A percentile compares a stretch with the other conserved stretches of the same genome.
Conservation (phyloP, 2,797 vertebrate species). For the Characodon lateralis region DNA sequence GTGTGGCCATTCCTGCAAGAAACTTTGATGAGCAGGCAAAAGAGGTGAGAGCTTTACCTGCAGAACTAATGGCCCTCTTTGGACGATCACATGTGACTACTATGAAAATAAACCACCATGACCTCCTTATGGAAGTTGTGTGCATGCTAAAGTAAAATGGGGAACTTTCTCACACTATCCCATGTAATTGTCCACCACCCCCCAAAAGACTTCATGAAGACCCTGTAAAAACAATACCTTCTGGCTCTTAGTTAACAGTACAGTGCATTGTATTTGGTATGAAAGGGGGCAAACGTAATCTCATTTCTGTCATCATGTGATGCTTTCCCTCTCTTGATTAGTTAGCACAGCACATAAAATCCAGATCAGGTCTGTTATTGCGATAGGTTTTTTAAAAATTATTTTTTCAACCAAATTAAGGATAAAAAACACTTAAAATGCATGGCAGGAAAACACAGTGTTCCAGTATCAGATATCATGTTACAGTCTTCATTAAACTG, state of each 20-base stretch:
- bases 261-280: background rate
- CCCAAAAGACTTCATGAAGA: background rate
- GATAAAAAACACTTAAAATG: background rate
- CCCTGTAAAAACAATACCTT: background rate
- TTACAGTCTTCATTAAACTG: slow-evolving; percentile 19
- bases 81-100: background rate
- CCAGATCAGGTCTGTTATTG: background rate
- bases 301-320: background rate
- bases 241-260: background rate
- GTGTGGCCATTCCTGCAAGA: background rate
- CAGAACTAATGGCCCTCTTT: background rate
- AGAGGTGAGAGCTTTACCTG: background rate
- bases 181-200: background rate
- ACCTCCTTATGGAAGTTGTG: background rate
- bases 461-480: slow-evolving; percentile 9
- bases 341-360: background rate
- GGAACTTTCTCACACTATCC: background rate
- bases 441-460: background rate
- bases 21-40: background rate
- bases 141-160: background rate
- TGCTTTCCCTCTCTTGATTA: background rate
- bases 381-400: background rate
- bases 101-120: background rate
- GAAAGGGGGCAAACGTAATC: background rate
- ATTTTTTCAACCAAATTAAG: background rate